Conservation (phyloP, 1,140 invertebrate species). For the Zaprionus capensis region DNA sequence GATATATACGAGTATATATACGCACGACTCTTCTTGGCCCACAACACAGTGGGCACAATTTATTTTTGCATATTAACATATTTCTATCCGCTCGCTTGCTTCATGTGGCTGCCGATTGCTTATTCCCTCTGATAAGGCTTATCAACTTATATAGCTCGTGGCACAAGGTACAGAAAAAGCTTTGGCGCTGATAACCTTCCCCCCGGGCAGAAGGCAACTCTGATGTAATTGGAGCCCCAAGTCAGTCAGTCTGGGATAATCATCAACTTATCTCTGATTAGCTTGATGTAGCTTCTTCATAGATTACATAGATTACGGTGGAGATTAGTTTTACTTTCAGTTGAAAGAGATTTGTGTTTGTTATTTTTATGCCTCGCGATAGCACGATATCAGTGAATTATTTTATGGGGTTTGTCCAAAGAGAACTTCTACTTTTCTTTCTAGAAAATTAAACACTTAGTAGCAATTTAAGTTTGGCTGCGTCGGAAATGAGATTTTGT, state of each 20-base stretch:
- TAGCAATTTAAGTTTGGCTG: not conserved
- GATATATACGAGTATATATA: not conserved
- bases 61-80: constrained; percentile 36
- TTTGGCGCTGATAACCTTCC: not conserved
- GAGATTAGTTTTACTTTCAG: constrained; percentile 1
- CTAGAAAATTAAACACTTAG: not conserved
- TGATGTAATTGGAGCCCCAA: not conserved
- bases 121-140: constrained; percentile 54
- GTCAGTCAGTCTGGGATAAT: not conserved
- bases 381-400: not conserved
- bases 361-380: not conserved
- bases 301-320: not conserved
- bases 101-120: constrained; percentile 29
- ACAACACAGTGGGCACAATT: not conserved
- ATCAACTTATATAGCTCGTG: constrained; percentile 27
- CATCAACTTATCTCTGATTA: not conserved
- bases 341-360: not conserved
- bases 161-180: not conserved
- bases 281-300: not conserved
- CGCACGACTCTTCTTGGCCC: not conserved
- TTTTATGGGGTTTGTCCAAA: not conserved
- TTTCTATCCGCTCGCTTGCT: constrained; percentile 9
- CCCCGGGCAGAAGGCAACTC: not conserved
- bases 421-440: not conserved
- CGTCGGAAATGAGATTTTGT: not conserved